Conservation (phyloP, 2,797 vertebrate species). For the Halcyon smyrnensis region DNA sequence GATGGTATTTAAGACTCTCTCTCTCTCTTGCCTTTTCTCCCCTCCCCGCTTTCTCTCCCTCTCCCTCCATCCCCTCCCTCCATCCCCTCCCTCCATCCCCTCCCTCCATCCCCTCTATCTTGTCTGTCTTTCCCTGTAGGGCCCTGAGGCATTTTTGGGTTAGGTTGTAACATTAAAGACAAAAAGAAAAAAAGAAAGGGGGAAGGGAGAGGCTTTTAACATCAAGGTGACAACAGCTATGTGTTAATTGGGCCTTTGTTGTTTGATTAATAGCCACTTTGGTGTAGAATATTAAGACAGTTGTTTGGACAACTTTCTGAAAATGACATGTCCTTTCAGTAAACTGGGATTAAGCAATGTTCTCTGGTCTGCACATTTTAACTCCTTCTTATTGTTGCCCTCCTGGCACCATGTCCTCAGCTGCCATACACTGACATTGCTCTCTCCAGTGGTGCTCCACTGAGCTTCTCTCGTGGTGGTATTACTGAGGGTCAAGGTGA, state of each 20-base stretch:
- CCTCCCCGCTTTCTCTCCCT: background rate
- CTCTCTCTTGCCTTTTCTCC: background rate
- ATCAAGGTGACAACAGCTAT: conserved; percentile 73
- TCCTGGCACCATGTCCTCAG: background rate
- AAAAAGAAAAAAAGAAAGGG: conserved; percentile 44
- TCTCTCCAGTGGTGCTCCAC: background rate
- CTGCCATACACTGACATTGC: background rate
- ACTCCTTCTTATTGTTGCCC: conserved; percentile 4
- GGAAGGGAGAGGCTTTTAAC: conserved; percentile 74
- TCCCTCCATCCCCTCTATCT: background rate
- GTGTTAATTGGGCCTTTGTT: conserved; percentile 79
- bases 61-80: background rate
- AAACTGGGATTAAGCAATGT: conserved; percentile 39
- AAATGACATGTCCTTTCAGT: conserved; percentile 48
- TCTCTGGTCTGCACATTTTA: conserved; percentile 50
- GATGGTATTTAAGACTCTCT: conserved; percentile 74
- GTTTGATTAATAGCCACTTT: conserved; percentile 74
- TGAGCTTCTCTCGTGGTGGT: background rate
- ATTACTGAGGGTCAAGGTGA: background rate
- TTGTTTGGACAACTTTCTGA: conserved; percentile 67
- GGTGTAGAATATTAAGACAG: conserved; percentile 64
- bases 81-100: background rate
- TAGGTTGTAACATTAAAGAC: conserved; percentile 62
- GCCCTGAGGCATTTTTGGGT: conserved; percentile 62
- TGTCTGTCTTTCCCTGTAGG: background rate